A percentile compares a stretch with the other conserved stretches of the same genome.
Conservation (phyloP, 2,113 vertebrate species). For the Butorides virescens region DNA sequence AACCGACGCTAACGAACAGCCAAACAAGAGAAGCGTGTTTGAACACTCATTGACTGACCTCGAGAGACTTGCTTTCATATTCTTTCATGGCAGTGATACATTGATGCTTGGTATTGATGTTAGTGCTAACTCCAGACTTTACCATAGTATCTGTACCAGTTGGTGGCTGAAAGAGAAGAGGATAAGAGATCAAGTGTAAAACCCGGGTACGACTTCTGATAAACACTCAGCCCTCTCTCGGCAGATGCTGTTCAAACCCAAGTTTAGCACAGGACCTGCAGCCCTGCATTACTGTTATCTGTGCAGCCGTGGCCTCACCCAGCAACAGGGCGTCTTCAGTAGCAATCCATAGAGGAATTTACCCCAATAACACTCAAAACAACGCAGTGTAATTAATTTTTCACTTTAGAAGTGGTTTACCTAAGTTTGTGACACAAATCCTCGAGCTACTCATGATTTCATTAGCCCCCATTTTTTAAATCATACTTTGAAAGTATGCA, state of each 20-base stretch:
- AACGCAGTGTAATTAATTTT: fast-evolving
- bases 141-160: constrained; percentile 96
- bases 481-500: fast-evolving
- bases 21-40: fast-evolving
- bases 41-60: constrained; percentile 69
- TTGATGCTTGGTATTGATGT: constrained; percentile 97
- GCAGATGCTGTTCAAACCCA: background rate
- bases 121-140: constrained; percentile 93
- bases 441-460: background rate
- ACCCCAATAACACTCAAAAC: too few relatives aligned
- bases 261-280: background rate
- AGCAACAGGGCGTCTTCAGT: fast-evolving
- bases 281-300: too few relatives aligned
- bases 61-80: constrained; percentile 92
- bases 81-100: constrained; percentile 99
- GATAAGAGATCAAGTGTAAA: background rate
- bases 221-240: fast-evolving
- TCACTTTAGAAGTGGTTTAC: background rate
- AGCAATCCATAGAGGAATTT: background rate
- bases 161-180: constrained; percentile 78
- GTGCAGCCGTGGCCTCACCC: background rate
- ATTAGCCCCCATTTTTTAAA: fast-evolving
- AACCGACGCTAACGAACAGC: fast-evolving
- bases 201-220: background rate
- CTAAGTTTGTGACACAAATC: too few relatives aligned